Base-by-base conservation (phyloP, 2,113 vertebrate species). In the Pheucticus melanocephalus region DNA sequence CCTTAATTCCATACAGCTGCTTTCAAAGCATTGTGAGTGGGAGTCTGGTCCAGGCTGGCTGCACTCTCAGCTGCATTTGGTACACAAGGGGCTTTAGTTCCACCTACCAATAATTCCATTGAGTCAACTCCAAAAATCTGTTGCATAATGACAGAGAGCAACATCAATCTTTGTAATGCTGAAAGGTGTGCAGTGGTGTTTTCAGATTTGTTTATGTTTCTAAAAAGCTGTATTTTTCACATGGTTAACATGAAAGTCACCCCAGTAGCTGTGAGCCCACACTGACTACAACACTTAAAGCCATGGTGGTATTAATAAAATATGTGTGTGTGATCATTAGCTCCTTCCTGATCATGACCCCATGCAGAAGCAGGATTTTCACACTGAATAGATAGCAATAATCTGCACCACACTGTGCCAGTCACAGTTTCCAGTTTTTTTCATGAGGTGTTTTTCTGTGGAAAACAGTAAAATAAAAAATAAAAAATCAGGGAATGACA, bases 331-430 rank as follows among this genome's bases (percentile, higher is more conserved):
- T 35, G 14, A 71, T 87, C 77, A 56, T 71, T 51, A 50, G 12
- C 51, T 86, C 51, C 48, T 71, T 89, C 76, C 65, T 78, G 81
- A 78, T 65, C 48, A 21, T 15, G 37, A 27, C 33, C 44, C 42
- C 42, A 18, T 15, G 56, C 45, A 81, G 60, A 48, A 80, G 14
- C 13, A 73, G 30, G 22, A 71, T 59, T 87, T 91, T 89, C 73
- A 57, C 37, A 21, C 39, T 51, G 39, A 81, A 78, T 3, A 72
- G 8, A 30, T 13, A 56, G n/a, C 27, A 65, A 61, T 25, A 20
- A 65, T 33, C 57, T 76, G 71, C 73, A 60, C 14, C 35, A 51
- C 39, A 42, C 2, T 0, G 0, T 64, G 44, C 27, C 44, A 79
- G 28, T 50, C 2, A 3, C 65, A 12, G 20, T 45, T 88, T 80